These are phyloP conservation scores for Natator depressus DNA, from an alignment of 2,113 vertebrate genomes.

Conservation along the genomic window DNA sequence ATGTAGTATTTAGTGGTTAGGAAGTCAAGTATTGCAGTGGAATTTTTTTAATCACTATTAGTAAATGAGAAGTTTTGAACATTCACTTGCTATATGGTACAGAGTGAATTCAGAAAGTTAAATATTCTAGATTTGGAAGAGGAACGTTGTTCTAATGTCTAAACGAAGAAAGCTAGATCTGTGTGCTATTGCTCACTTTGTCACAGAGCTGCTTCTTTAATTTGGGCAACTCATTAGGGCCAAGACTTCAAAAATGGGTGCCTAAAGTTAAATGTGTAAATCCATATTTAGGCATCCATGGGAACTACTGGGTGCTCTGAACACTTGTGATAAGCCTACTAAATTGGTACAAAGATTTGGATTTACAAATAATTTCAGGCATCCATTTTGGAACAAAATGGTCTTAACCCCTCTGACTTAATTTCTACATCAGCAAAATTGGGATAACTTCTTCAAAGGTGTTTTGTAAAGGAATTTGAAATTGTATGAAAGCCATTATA, in stretches of 20 bases:
- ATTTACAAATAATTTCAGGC: background rate
- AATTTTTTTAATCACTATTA: background rate
- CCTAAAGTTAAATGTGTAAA: background rate
- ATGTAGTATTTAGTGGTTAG: background rate
- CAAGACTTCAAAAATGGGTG: background rate
- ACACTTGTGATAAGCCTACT: background rate
- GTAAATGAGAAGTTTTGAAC: background rate
- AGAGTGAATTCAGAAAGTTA: background rate
- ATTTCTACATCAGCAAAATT: background rate
- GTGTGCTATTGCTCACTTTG: background rate
- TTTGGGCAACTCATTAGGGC: background rate
- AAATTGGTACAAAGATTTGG: background rate
- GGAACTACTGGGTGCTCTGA: background rate
- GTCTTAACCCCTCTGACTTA: too few species aligned
- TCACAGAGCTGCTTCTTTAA: background rate
- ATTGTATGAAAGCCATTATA: background rate
- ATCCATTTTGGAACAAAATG: background rate
- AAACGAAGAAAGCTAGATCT: background rate
- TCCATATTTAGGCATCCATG: too few species aligned
- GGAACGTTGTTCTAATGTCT: background rate
- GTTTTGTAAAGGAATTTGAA: background rate
- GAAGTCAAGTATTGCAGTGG: background rate
- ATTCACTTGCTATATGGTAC: accelerated
- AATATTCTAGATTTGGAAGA: too few species aligned
- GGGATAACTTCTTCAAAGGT: background rate